Percentiles rank a stretch among this genome's conserved stretches.
These are phyloP conservation scores for Orius laevigatus DNA, from an alignment of 1,140 invertebrate genomes.

Conservation along the genomic window DNA sequence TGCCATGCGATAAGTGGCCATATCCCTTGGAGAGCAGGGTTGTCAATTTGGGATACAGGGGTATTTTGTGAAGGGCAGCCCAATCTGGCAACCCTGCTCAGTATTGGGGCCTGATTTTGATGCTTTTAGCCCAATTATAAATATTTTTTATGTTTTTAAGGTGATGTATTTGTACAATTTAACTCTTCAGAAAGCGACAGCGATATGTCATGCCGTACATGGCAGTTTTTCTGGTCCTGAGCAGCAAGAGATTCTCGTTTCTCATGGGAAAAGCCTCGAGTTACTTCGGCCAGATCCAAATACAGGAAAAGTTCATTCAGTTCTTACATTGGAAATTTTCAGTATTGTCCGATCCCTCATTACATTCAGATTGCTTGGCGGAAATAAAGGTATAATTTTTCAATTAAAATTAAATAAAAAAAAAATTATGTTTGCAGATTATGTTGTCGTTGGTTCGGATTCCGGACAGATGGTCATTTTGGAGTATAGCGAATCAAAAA, in stretches of 20 bases:
- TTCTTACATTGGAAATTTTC: slow-evolving; percentile 92
- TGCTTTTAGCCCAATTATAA: no score
- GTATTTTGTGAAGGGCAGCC: no score
- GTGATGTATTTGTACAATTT: slow-evolving; percentile 95
- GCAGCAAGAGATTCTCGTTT: slow-evolving; percentile 91
- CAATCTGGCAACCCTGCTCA: no score
- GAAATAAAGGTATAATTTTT: no score
- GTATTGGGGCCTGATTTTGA: no score
- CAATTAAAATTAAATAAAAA: no score
- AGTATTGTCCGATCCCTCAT: slow-evolving; percentile 89
- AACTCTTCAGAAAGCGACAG: slow-evolving; percentile 89
- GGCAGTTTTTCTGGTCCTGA: slow-evolving; percentile 98
- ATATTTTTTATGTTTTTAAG: no score
- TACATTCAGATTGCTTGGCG: slow-evolving; percentile 91
- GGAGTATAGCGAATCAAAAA: slow-evolving; percentile 91
- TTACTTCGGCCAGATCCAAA: slow-evolving; percentile 88
- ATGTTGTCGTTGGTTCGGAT: slow-evolving; percentile 94
- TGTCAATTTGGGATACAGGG: no score
- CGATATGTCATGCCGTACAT: slow-evolving; percentile 92
- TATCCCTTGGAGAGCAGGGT: no score
- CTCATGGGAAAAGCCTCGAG: slow-evolving; percentile 88
- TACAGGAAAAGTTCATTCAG: slow-evolving; percentile 94
- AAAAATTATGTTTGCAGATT: no score
- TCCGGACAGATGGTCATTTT: slow-evolving; percentile 96
- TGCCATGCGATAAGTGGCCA: no score